phyloP scores from a whole-genome alignment of 2,797 vertebrate genomes.

The Halcyon chelicuti region DNA sequence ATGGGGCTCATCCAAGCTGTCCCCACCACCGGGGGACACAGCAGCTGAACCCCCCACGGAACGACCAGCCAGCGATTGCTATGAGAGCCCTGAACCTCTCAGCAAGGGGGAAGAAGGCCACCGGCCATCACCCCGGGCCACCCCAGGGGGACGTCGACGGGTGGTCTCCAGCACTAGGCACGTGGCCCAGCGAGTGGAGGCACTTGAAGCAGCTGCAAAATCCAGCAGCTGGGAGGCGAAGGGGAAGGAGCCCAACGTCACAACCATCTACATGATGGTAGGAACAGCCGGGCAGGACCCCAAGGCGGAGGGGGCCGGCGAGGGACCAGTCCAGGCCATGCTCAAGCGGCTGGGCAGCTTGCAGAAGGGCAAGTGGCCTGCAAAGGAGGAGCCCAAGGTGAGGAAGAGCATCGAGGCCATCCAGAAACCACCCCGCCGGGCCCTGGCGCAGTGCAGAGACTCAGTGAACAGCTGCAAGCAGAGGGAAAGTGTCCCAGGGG shows the following conservation, averaged over 20 bases:
- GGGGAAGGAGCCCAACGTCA: slow-evolving; percentile 73
- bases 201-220: slow-evolving; percentile 43
- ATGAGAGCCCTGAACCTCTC: slow-evolving; percentile 50
- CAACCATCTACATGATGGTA: slow-evolving; percentile 91
- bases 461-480: slow-evolving; percentile 42
- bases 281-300: slow-evolving; percentile 78
- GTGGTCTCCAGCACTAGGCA: slow-evolving; percentile 79
- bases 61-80: slow-evolving; percentile 42
- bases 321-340: slow-evolving; percentile 87
- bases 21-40: slow-evolving; percentile 52
- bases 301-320: slow-evolving; percentile 68
- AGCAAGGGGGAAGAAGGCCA: slow-evolving; percentile 46
- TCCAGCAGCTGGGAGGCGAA: slow-evolving; percentile 32
- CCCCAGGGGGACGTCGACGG: slow-evolving; percentile 56
- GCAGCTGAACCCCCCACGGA: slow-evolving; percentile 43
- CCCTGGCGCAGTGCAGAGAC: slow-evolving; percentile 74
- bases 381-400: slow-evolving; percentile 61
- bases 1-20: slow-evolving; percentile 82
- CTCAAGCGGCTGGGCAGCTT: slow-evolving; percentile 89
- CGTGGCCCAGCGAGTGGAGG: slow-evolving; percentile 72
- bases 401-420: slow-evolving; percentile 78
- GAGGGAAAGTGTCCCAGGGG: neutral
- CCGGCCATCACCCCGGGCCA: slow-evolving; percentile 65
- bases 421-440: slow-evolving; percentile 87
- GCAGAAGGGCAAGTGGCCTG: slow-evolving; percentile 83